These are phyloP conservation scores for Catharus ustulatus DNA, from an alignment of 2,797 vertebrate species.

Conservation along the genomic window DNA sequence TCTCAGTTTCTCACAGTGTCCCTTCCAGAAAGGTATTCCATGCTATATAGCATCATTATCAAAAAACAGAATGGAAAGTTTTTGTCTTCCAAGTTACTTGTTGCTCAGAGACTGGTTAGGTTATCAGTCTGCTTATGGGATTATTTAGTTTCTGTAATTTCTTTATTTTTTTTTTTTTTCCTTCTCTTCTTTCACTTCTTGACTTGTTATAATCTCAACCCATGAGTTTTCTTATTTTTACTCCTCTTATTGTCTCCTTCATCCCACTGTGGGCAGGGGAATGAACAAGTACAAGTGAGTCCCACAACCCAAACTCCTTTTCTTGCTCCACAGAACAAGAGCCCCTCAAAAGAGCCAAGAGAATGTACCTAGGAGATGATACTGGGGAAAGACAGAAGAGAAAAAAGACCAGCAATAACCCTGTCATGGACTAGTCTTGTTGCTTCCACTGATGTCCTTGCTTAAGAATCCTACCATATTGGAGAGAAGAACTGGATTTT, in stretches of 20 bases:
- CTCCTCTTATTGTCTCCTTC: background rate
- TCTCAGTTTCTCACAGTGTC: background rate
- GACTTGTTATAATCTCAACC: background rate
- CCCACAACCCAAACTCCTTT: background rate
- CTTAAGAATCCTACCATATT: background rate
- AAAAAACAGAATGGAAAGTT: fast-evolving
- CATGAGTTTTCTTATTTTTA: background rate
- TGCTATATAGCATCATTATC: background rate
- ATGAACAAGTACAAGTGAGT: background rate
- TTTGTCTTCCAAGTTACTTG: background rate
- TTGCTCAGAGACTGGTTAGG: background rate
- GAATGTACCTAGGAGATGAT: background rate
- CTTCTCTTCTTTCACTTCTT: background rate
- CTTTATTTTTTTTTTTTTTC: background rate
- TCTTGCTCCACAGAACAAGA: background rate
- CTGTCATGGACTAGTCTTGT: background rate
- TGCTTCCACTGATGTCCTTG: background rate
- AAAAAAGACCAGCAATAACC: background rate
- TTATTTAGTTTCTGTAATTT: background rate
- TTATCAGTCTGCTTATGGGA: background rate
- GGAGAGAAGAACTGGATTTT: background rate
- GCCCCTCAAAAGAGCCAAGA: background rate
- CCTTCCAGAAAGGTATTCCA: background rate
- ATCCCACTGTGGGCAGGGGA: fast-evolving
- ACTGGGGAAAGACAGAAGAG: background rate